A percentile compares a stretch with the other conserved stretches of the same genome.
Conservation (phyloP, 2,888 invertebrate species). For the Melikaiella ostensackeni region DNA sequence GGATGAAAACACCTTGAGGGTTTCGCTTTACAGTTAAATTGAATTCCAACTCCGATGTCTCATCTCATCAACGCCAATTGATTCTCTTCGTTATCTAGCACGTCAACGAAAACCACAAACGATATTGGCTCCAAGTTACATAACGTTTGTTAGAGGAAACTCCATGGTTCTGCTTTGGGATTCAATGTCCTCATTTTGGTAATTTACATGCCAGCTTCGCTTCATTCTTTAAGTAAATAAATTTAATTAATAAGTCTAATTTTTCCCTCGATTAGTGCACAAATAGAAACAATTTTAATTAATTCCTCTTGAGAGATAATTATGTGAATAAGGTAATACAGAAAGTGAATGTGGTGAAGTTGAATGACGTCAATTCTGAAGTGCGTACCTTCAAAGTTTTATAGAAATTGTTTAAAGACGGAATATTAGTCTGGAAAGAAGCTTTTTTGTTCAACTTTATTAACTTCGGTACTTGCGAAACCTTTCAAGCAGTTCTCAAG, state of each 20-base stretch:
- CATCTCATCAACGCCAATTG: neutral
- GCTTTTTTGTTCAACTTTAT: neutral
- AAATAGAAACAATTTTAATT: neutral
- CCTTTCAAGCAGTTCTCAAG: constrained; percentile 6
- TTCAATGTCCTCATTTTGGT: neutral
- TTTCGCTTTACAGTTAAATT: neutral
- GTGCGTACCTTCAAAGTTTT: too few relatives aligned
- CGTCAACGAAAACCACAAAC: neutral
- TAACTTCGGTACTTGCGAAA: neutral
- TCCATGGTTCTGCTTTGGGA: neutral
- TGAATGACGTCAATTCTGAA: neutral
- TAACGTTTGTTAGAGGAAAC: neutral
- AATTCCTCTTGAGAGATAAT: neutral
- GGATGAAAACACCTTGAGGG: neutral
- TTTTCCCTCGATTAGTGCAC: too few relatives aligned
- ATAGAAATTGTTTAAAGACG: too few relatives aligned
- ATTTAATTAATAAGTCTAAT: neutral
- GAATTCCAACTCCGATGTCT: neutral
- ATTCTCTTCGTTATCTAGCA: neutral
- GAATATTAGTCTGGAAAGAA: too few relatives aligned
- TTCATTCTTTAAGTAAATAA: neutral
- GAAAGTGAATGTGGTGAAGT: neutral
- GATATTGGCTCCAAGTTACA: neutral
- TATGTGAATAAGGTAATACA: neutral
- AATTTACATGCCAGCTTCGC: neutral